Conservation (phyloP, 1,140 invertebrate species). For the Neodiprion lecontei region DNA sequence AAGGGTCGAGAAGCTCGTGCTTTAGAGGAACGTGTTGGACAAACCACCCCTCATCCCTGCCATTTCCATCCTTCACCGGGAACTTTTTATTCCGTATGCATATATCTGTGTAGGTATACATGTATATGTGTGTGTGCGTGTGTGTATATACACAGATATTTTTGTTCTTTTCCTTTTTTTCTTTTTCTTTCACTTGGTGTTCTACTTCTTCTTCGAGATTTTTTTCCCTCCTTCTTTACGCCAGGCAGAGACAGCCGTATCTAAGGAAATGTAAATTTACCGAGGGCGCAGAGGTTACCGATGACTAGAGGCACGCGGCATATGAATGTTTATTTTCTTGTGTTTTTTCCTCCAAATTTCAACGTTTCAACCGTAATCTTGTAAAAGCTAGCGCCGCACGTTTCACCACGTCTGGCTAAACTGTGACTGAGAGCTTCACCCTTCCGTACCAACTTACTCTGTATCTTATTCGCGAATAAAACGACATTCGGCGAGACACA, state of each 20-base stretch:
- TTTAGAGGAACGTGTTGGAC: not conserved
- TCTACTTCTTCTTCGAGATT: not conserved
- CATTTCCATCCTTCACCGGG: not conserved
- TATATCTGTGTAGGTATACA: too few relatives aligned
- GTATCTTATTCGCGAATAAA: not conserved
- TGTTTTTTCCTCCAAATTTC: not conserved
- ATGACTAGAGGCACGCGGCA: not conserved
- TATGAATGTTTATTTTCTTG: conserved; percentile 8
- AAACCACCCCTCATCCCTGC: not conserved
- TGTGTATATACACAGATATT: not conserved
- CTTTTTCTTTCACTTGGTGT: not conserved
- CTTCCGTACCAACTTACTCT: not conserved
- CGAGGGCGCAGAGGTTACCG: not conserved
- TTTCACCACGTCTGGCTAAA: not conserved
- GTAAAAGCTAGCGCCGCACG: not conserved
- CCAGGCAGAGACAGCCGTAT: not conserved
- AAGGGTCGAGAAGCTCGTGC: not conserved
- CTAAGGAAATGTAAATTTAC: not conserved
- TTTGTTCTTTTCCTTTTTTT: not conserved
- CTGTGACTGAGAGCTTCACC: not conserved
- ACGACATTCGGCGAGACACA: not conserved
- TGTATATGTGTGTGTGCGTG: too few relatives aligned
- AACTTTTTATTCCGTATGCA: not conserved
- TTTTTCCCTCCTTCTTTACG: not conserved
- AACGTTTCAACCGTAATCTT: not conserved